Evolutionary conservation across 2,797 vertebrate species (phyloP).

Genomic region (Catharus ustulatus): DNA sequence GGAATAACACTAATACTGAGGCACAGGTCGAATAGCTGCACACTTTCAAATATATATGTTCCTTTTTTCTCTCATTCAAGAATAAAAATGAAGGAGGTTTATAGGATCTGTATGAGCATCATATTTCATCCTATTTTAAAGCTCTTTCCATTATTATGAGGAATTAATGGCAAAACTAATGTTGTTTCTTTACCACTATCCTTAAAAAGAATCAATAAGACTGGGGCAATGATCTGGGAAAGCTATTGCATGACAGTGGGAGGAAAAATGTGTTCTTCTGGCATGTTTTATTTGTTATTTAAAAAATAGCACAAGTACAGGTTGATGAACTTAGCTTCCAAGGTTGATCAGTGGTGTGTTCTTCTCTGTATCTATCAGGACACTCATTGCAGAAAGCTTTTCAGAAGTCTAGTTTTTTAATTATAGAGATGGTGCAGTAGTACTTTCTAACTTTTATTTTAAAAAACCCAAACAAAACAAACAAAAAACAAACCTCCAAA

Average conservation of each 20-base stretch:
- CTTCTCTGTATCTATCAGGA: neutral
- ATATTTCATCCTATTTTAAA: neutral
- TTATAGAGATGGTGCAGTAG: neutral
- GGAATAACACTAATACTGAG: neutral
- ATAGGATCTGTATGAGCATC: neutral
- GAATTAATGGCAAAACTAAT: neutral
- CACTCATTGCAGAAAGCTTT: neutral
- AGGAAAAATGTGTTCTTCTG: neutral
- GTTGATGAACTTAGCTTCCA: neutral
- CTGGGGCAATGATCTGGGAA: neutral
- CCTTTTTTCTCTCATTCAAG: neutral
- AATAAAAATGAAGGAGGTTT: neutral
- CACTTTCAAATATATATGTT: neutral
- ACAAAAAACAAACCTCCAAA: neutral
- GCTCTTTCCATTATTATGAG: neutral
- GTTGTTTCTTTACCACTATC: neutral
- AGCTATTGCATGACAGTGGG: accelerated
- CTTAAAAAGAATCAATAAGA: neutral
- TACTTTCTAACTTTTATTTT: neutral
- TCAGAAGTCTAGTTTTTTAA: neutral
- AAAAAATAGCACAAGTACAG: neutral
- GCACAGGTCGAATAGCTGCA: neutral
- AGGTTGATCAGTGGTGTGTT: neutral
- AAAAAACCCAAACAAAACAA: neutral
- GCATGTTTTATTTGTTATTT: neutral